These are phyloP conservation scores for Zenarchopterus dispar DNA, from an alignment of 2,797 vertebrate genomes.

Conservation along the genomic window DNA sequence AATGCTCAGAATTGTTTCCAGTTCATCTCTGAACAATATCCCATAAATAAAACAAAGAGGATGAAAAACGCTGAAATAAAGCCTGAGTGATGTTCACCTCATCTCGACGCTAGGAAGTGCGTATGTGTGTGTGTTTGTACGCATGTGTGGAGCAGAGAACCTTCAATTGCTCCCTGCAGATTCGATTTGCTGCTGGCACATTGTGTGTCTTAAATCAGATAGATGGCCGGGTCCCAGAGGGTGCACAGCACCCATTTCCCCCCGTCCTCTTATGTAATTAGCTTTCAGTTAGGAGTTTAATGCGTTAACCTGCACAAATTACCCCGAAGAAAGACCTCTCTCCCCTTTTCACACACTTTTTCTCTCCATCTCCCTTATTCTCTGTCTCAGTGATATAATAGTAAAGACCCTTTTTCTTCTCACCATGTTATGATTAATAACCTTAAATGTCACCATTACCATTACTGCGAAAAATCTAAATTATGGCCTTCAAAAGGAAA, in stretches of 20 bases:
- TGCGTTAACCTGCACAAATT: conserved; percentile 37
- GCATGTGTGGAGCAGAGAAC: conserved; percentile 39
- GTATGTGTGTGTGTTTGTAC: conserved; percentile 26
- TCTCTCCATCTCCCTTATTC: background rate
- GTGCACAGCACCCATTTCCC: conserved; percentile 70
- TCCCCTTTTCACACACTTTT: conserved; percentile 13
- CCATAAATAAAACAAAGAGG: conserved; percentile 8
- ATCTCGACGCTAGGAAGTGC: conserved; percentile 36
- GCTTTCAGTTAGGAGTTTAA: conserved; percentile 77
- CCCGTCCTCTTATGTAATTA: conserved; percentile 72
- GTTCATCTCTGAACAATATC: background rate
- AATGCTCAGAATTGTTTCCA: background rate
- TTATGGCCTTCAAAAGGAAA: background rate
- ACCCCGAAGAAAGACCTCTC: conserved; percentile 36
- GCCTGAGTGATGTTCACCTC: conserved; percentile 3
- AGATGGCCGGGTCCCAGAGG: conserved; percentile 60
- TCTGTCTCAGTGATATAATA: conserved; percentile 6
- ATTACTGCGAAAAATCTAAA: background rate
- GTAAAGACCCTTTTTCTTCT: conserved; percentile 1
- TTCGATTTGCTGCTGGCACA: conserved; percentile 80
- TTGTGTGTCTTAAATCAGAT: conserved; percentile 79
- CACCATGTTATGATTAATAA: background rate
- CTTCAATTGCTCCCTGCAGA: conserved; percentile 74
- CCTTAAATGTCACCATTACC: background rate
- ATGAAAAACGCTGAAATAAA: conserved; percentile 7